phyloP scores from a whole-genome alignment of 2,113 vertebrate species.

The Melanostigma gelatinosum region DNA sequence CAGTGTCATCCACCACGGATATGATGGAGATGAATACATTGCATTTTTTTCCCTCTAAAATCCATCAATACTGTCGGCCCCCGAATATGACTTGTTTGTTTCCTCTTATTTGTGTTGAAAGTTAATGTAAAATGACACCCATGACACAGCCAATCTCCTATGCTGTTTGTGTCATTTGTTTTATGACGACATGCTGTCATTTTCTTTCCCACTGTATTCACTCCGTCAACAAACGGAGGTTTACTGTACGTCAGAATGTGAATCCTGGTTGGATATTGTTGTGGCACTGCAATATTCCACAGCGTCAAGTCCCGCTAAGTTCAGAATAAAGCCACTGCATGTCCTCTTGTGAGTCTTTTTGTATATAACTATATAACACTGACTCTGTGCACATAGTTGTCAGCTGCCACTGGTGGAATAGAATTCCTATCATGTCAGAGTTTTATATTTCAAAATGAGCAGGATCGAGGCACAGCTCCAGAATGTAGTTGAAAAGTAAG shows the following conservation, averaged over 20 bases:
- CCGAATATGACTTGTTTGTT: background rate
- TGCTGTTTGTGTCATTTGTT: background rate
- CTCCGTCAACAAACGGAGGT: too few relatives aligned
- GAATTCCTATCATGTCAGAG: too few relatives aligned
- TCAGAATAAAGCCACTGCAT: background rate
- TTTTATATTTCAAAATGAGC: too few relatives aligned
- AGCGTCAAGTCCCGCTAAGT: too few relatives aligned
- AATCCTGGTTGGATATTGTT: too few relatives aligned
- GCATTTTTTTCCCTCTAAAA: background rate
- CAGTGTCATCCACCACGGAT: conserved; percentile 11
- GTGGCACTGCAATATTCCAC: background rate
- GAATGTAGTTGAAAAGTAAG: background rate
- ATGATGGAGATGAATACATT: background rate
- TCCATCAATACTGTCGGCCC: background rate
- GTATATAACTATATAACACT: too few relatives aligned
- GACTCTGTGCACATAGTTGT: too few relatives aligned
- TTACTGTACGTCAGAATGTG: too few relatives aligned
- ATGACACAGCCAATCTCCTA: background rate
- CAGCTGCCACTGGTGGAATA: too few relatives aligned
- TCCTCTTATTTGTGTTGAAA: background rate
- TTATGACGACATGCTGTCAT: background rate
- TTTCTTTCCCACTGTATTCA: background rate
- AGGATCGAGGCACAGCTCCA: too few relatives aligned
- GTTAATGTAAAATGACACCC: background rate
- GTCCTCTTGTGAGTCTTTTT: background rate